Evolutionary conservation across 2,797 vertebrate genomes (phyloP), one percentile per base, ranked within the genome.

Genomic region (Liparis tanakae): DNA sequence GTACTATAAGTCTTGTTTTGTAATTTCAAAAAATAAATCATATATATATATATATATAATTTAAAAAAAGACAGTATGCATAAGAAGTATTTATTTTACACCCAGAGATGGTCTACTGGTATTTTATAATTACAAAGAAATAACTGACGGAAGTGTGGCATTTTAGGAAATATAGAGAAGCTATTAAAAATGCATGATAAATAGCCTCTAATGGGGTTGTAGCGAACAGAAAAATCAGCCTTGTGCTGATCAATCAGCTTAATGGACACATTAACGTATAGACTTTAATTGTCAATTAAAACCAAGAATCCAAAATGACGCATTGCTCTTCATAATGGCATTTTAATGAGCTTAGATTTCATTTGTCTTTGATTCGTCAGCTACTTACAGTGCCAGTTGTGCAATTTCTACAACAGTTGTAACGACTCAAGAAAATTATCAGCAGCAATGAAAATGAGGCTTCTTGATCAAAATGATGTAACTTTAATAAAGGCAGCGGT

Each of bases 271-370:
- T 91, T 89, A 90, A 89, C 78, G 87, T 92, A 90, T 90, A 92
- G 88, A 82, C 92, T 90, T 92, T 89, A 91, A 94, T 93, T 93
- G 93, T 90, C 90, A 92, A 89, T 93, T 93, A 90, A 92, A 92
- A 88, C 69, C 65, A 80, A 80, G 83, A 89, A 86, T 76, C 72
- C 73, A 92, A 92, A 94, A 92, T 93, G 90, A 94, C 90, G 83
- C 89, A 92, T 90, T 89, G 83, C 85, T 84, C 67, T 72, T 82
- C 81, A 83, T 94, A 94, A 94, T 92, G 88, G 80, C 71, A 56
- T 92, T 94, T 94, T 93, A 92, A 94, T 87, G 90, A 94, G 83
- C 82, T 84, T 76, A 79, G 87, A 92, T 88, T 91, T 82, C n/a
- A 80, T 87, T 91, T 87, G 84, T 81, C 72, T 86, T 81, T 90